phyloP scores from a whole-genome alignment of 2,113 vertebrate genomes.

The Choloepus hoffmanni region DNA sequence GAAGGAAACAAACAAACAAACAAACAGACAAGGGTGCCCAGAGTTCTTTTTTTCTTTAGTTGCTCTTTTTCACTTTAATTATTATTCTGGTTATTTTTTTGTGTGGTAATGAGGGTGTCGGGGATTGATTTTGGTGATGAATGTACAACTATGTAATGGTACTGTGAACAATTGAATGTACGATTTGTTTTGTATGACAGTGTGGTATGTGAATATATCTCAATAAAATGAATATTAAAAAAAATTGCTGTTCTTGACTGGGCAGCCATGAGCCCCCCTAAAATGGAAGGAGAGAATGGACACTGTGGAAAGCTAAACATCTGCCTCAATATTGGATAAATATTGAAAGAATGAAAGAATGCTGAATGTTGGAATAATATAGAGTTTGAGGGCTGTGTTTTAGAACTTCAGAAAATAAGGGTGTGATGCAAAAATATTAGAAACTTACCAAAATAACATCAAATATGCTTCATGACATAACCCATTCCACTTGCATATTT shows the following conservation, averaged over 20 bases:
- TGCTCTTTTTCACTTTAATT: no score
- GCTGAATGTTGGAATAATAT: neutral
- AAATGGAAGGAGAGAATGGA: neutral
- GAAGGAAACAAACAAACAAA: no score
- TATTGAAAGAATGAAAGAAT: conserved; percentile 16
- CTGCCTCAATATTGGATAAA: conserved; percentile 7
- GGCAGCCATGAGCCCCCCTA: neutral
- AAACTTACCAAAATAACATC: neutral
- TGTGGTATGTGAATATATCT: no score
- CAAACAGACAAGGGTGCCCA: no score
- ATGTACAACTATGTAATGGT: no score
- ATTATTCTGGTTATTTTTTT: no score
- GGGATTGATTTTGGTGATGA: no score
- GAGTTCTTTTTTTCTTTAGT: no score
- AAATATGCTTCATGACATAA: conserved; percentile 4
- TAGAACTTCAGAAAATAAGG: neutral
- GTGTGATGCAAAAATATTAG: conserved; percentile 5
- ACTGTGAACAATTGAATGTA: no score
- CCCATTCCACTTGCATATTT: conserved; percentile 8
- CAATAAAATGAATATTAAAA: no score
- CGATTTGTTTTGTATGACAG: no score
- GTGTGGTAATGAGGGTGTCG: no score
- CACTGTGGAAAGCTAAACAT: neutral
- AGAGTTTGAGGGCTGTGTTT: neutral
- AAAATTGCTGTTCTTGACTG: neutral